These are phyloP conservation scores for Larimichthys crocea DNA, from an alignment of 2,113 vertebrate genomes.

Conservation along the genomic window DNA sequence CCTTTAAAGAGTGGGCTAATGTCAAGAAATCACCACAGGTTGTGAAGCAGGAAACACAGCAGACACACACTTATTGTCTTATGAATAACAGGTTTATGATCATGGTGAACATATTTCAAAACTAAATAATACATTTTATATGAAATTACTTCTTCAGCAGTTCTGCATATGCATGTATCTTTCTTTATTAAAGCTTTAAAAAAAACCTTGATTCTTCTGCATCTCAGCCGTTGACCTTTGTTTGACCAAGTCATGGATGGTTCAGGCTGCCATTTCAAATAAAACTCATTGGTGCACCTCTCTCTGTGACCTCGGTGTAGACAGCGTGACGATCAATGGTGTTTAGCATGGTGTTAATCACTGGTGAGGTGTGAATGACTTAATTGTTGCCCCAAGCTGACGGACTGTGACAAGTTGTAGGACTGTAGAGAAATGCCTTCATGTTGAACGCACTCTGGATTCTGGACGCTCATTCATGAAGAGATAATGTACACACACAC, in stretches of 20 bases:
- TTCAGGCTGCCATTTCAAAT: conserved; percentile 32
- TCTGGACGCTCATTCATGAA: not conserved
- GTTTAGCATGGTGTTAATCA: conserved; percentile 53
- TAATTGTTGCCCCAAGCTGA: conserved; percentile 39
- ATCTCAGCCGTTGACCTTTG: conserved; percentile 22
- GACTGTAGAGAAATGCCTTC: conserved; percentile 1
- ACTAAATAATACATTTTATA: not conserved
- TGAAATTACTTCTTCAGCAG: not conserved
- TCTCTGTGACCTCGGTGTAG: conserved; percentile 10
- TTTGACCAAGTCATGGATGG: conserved; percentile 26
- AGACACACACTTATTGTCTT: not conserved
- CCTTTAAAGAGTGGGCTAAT: not conserved
- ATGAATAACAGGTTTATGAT: not conserved
- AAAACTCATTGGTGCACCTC: not conserved
- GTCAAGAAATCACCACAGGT: not conserved
- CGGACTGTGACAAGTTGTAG: not conserved
- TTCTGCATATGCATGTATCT: not conserved
- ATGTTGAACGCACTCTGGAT: not conserved
- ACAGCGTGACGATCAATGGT: conserved; percentile 49
- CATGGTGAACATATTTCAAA: too few species aligned
- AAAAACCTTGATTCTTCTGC: not conserved
- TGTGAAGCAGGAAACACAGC: not conserved
- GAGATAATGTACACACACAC: not conserved
- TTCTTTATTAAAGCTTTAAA: not conserved
- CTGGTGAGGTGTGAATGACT: conserved; percentile 43